Base-by-base conservation (phyloP, 2,888 invertebrate species). In the Trissolcus japonicus region DNA sequence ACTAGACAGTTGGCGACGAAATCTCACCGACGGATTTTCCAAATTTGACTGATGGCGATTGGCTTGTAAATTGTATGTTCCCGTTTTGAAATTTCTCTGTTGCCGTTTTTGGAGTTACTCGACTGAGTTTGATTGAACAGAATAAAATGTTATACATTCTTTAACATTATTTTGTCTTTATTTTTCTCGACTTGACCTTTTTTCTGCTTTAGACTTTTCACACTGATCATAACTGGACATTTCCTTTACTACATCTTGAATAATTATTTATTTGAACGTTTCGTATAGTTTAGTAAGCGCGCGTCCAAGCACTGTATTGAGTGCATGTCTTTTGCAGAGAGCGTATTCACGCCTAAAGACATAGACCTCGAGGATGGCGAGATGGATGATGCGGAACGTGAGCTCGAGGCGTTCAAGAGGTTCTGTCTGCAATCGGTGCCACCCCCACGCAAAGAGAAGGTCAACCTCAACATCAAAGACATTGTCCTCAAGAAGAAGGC, bases 391-490 rank as follows among this genome's bases (percentile, higher is more conserved):
- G 93, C 93, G 43, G 96, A 96, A 84, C 90, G 94, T 1, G 96
- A 96, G 87, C 91, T 96, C 79, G 96, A 96, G 86, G 94, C 95
- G 1, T 95, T 96, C 90, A 96, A 97, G 89, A 92, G 95, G 17
- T 96, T 95, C 89, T 95, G 95, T 82, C 94, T 94, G 85, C 95
- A 95, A 87, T 95, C 95, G 79, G 94, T 95, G 79, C 94, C 95
- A 61, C 93, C 94, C 0, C 93, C 93, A 79, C 92, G 93, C 82
- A 94, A 95, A 86, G 94, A 94, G 79, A 94, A 94, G 89, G 93
- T 94, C 83, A 93, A 94, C 88, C 91, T 95, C 83, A 95, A 95
- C 90, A 91, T 95, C 83, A 94, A 95, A 89, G 95, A 95, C 86
- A 93, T 94, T 84, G 91, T 94, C 80, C 90, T 93, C 79, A 93